A percentile compares a stretch with the other conserved stretches of the same genome.
These are phyloP conservation scores for Scarus forsteni DNA, from an alignment of 2,797 vertebrate genomes.

Conservation along the genomic window DNA sequence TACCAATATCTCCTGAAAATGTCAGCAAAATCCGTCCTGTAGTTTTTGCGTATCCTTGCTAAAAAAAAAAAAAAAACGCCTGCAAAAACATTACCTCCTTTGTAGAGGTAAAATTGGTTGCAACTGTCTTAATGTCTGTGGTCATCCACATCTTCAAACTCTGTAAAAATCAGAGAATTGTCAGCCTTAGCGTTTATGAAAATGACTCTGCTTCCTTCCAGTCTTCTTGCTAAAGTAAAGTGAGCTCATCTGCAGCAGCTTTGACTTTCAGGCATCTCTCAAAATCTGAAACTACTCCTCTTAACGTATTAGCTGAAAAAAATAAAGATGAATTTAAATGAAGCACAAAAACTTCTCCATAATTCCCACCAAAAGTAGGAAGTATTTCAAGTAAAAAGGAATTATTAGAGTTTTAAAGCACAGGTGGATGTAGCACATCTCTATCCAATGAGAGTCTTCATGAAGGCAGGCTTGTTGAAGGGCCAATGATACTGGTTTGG, in stretches of 20 bases:
- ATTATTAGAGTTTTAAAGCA: constrained; percentile 11
- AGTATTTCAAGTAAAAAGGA: constrained; percentile 21
- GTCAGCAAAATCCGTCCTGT: too few species aligned
- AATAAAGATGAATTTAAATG: constrained; percentile 12
- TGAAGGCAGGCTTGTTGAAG: constrained; percentile 89
- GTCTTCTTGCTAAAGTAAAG: not conserved
- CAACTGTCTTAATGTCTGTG: too few species aligned
- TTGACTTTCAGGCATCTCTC: not conserved
- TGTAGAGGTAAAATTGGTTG: too few species aligned
- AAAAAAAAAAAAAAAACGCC: too few species aligned
- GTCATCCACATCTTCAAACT: too few species aligned
- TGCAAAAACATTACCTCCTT: too few species aligned
- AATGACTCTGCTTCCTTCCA: not conserved
- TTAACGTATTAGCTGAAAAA: constrained; percentile 18
- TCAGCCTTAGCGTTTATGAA: too few species aligned
- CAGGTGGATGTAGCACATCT: constrained; percentile 13
- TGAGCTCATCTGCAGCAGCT: not conserved
- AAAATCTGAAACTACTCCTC: constrained; percentile 22
- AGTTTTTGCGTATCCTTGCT: too few species aligned
- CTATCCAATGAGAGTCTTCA: constrained; percentile 92
- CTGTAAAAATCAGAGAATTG: too few species aligned
- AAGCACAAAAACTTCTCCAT: not conserved
- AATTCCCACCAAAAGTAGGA: constrained; percentile 24
- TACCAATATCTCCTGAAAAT: too few species aligned
- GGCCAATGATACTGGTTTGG: constrained; percentile 98